Conservation (phyloP, 2,797 vertebrate genomes). For the Hemibagrus guttatus region DNA sequence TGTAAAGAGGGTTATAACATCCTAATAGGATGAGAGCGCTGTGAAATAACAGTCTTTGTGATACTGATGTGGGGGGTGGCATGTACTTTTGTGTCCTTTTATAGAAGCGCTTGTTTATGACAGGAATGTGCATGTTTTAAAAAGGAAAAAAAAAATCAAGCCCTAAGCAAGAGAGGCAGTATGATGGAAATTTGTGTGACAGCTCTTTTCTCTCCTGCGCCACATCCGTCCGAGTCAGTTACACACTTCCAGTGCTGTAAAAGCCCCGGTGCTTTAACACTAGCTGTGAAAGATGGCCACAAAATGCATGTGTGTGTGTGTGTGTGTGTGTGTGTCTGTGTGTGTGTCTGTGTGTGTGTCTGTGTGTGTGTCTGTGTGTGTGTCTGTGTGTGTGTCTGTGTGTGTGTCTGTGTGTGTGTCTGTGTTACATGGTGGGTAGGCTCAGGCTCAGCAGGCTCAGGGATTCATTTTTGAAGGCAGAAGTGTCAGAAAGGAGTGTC, state of each 20-base stretch:
- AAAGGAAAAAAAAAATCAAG: not conserved
- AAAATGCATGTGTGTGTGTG: not conserved
- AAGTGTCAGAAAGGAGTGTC: conserved; percentile 66
- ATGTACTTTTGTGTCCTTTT: not conserved
- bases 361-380: not conserved
- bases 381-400: not conserved
- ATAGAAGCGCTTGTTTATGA: not conserved
- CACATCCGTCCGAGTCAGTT: not conserved
- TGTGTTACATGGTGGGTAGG: conserved; percentile 59
- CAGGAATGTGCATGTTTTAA: not conserved
- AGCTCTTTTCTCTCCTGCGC: conserved; percentile 3
- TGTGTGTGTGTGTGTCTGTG: not conserved
- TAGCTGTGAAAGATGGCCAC: not conserved
- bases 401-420: not conserved
- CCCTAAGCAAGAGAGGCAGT: not conserved
- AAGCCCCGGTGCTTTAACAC: conserved; percentile 1
- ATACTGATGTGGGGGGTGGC: not conserved
- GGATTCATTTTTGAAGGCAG: conserved; percentile 66
- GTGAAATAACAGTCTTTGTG: conserved; percentile 5
- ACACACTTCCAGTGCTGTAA: conserved; percentile 23
- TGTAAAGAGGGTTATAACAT: not conserved
- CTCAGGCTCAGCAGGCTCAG: conserved; percentile 64
- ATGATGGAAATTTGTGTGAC: conserved; percentile 5
- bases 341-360: not conserved
- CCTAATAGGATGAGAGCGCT: conserved; percentile 10